Percentiles rank a stretch among this genome's conserved stretches.
Evolutionary conservation across 2,888 invertebrate genomes (phyloP).

Genomic region (Pseudanteris insignis): DNA sequence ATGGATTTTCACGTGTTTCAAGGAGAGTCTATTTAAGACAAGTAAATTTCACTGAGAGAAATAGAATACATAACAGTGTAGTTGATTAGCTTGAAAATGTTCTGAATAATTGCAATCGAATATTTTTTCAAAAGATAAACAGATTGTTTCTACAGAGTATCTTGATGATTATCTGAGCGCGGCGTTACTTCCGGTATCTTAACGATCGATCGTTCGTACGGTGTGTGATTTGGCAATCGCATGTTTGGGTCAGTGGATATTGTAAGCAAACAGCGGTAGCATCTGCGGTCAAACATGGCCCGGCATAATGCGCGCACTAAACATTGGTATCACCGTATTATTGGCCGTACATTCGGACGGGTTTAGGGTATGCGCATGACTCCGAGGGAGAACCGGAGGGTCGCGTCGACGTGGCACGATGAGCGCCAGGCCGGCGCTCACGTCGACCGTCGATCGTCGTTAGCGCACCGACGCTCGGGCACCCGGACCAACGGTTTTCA

Average conservation of each 20-base stretch:
- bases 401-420: constrained; percentile 27
- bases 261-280: constrained; percentile 50
- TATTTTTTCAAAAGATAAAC: too few relatives aligned
- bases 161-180: constrained; percentile 48
- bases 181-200: constrained; percentile 57
- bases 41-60: background rate
- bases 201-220: constrained; percentile 57
- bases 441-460: constrained; percentile 24
- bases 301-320: constrained; percentile 52
- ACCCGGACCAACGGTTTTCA: constrained; percentile 28
- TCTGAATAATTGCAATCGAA: too few relatives aligned
- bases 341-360: constrained; percentile 48
- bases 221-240: constrained; percentile 47
- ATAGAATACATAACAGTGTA: too few relatives aligned
- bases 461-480: too few relatives aligned
- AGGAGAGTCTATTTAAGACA: too few relatives aligned
- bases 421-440: background rate
- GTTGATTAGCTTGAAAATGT: too few relatives aligned
- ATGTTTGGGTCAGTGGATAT: constrained; percentile 41
- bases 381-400: constrained; percentile 28
- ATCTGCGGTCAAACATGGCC: constrained; percentile 56
- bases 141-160: too few relatives aligned
- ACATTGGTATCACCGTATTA: constrained; percentile 57
- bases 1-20: too few relatives aligned
- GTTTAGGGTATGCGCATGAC: constrained; percentile 43